Conservation (phyloP, 2,797 vertebrate genomes). For the Triplophysa yarkandensis region DNA sequence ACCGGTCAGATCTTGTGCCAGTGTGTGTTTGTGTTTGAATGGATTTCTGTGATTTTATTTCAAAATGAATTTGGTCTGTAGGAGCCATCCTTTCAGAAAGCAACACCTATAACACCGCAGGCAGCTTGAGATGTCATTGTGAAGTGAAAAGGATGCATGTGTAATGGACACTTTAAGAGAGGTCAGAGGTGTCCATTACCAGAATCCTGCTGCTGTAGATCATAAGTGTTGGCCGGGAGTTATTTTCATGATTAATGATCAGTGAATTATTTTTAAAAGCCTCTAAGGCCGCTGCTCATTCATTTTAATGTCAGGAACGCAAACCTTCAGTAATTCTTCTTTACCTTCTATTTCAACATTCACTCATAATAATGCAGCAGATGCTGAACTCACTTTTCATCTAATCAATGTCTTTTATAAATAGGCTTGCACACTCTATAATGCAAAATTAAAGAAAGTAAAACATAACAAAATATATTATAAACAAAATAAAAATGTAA, state of each 20-base stretch:
- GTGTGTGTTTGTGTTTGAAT: constrained; percentile 57
- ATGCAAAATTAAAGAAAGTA: too few species aligned
- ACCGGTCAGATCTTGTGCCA: constrained; percentile 62
- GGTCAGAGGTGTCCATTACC: constrained; percentile 78
- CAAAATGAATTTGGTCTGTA: too few species aligned
- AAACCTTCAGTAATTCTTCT: constrained; percentile 87
- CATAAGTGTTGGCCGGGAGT: constrained; percentile 76
- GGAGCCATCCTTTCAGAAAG: too few species aligned
- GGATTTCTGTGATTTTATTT: neutral
- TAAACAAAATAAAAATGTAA: too few species aligned
- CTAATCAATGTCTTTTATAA: constrained; percentile 78
- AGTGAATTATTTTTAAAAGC: constrained; percentile 78
- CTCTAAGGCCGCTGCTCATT: constrained; percentile 80
- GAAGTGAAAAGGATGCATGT: neutral
- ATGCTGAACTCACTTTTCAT: constrained; percentile 83
- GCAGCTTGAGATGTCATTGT: neutral
- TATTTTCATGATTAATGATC: constrained; percentile 89
- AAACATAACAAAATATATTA: too few species aligned
- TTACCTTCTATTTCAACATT: constrained; percentile 84
- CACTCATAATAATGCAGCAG: constrained; percentile 87
- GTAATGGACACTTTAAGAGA: constrained; percentile 14
- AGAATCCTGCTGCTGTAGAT: constrained; percentile 72
- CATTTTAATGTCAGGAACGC: constrained; percentile 84
- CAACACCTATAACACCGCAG: too few species aligned
- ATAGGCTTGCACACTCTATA: too few species aligned